phyloP scores from a whole-genome alignment of 2,797 vertebrate species.

The Urocyon cinereoargenteus region DNA sequence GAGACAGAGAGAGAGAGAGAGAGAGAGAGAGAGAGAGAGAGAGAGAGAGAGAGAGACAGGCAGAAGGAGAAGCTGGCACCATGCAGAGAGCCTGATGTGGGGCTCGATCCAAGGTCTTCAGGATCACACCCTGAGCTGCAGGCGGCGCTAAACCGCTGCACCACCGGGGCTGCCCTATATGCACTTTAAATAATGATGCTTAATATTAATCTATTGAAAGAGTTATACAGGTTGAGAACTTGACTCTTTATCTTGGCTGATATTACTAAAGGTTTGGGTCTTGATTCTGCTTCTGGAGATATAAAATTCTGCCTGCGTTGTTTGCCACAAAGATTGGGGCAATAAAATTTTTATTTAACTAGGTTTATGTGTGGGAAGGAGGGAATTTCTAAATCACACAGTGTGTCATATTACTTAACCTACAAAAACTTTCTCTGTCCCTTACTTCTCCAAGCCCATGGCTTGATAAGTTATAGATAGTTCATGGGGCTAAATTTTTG shows the following conservation, averaged over 20 bases:
- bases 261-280: neutral
- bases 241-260: conserved; percentile 7
- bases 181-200: conserved; percentile 45
- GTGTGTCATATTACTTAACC: neutral
- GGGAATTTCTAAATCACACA: neutral
- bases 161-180: neutral
- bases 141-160: no score
- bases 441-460: neutral
- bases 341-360: neutral
- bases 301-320: neutral
- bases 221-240: neutral
- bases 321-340: neutral
- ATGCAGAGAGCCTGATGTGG: no score
- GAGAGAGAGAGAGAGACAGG: no score
- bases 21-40: no score
- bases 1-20: no score
- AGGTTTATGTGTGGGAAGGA: neutral
- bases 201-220: conserved; percentile 43
- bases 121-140: no score
- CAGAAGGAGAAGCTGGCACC: no score
- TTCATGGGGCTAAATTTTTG: neutral
- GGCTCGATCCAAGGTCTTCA: no score
- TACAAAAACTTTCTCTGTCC: neutral
- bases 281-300: conserved; percentile 4
- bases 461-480: conserved; percentile 7